Base-by-base conservation (phyloP, 2,797 vertebrate species). In the Iguana delicatissima region DNA sequence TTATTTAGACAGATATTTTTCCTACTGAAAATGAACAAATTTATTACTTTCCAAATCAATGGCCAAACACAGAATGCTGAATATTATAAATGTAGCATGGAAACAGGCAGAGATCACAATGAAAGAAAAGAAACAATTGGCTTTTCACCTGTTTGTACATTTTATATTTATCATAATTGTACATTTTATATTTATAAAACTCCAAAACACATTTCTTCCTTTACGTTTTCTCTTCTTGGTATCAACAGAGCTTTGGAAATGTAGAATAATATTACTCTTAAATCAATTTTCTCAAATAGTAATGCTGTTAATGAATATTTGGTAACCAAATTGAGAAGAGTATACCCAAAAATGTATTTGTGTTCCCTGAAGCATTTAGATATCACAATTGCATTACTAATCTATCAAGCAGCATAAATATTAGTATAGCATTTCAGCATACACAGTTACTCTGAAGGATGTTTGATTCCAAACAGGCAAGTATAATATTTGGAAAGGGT, bases 341-440 rank as follows among this genome's bases (percentile, higher is more conserved):
- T 90, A 87, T 2, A 20, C 38, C 20, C n/a, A 64, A 50, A 88
- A 88, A 55, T 9, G 20, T 42, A 83, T 85, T 77, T 0, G 0
- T 38, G 24, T 89, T 92, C 81, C 50, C 85, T 89, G 46, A 86
- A 55, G 4, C 69, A 84, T 86, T 69, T 81, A 18, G 20, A 38
- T 89, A 8, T 46, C 80, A 76, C 73, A 10, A 16, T 35, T 74
- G 8, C 29, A 0, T 4, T 26, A 20, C 73, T 87, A 85, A 92
- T 55, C 50, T 12, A 85, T 73, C 32, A 76, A 52, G n/a, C 72
- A 86, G n/a, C 13, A 86, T 59, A 86, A 76, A 0, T 0, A 86
- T 69, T 83, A 89, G 88, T 50, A 77, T 10, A 89, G 18, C 38
- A 29, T 86, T 24, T 77, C 88, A 2, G 0, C 2, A n/a, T 59